A percentile compares a stretch with the other conserved stretches of the same genome.
Evolutionary conservation across 2,888 invertebrate genomes (phyloP).

Genomic region (Drosophila niveifrons): DNA sequence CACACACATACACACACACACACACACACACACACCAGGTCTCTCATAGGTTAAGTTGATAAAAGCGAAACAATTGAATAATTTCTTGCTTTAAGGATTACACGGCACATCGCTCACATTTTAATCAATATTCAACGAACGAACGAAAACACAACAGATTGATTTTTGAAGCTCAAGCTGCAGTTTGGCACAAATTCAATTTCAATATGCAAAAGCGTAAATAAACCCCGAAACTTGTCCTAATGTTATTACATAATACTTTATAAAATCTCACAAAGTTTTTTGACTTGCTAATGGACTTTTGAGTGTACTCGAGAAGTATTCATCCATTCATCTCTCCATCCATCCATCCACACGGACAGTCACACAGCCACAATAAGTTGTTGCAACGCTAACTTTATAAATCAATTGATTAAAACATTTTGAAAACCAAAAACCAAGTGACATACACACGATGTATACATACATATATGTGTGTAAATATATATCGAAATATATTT

Average conservation of each 20-base stretch:
- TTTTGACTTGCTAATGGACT: constrained; percentile 23
- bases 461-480: not conserved
- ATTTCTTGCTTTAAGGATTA: constrained; percentile 28
- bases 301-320: constrained; percentile 10
- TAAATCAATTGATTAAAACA: constrained; percentile 26
- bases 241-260: constrained; percentile 9
- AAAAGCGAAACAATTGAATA: constrained; percentile 31
- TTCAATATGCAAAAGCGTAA: not conserved
- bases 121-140: constrained; percentile 11
- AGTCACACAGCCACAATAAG: constrained; percentile 2
- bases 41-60: constrained; percentile 10
- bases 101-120: constrained; percentile 12
- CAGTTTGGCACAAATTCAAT: not conserved
- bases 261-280: constrained; percentile 10
- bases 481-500: not conserved
- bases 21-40: not conserved
- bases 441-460: constrained; percentile 7
- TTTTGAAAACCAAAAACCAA: constrained; percentile 3
- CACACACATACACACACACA: not conserved
- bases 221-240: not conserved
- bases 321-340: not conserved
- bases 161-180: constrained; percentile 10
- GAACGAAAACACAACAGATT: constrained; percentile 2
- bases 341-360: not conserved
- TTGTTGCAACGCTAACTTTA: constrained; percentile 23